phyloP scores from a whole-genome alignment of 2,888 invertebrate genomes.

The Caenorhabditis zanzibari region DNA sequence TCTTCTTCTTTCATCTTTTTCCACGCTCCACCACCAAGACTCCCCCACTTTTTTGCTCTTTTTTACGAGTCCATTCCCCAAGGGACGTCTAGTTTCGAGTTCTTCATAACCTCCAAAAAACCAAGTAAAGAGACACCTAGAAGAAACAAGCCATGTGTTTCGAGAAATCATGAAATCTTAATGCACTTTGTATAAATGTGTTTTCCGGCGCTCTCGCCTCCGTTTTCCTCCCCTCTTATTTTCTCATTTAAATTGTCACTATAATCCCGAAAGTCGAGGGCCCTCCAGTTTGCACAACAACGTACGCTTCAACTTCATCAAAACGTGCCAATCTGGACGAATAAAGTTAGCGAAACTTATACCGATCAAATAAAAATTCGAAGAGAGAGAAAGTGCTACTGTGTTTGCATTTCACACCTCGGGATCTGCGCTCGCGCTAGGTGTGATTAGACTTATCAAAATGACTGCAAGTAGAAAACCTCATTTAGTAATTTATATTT shows the following conservation, averaged over 20 bases:
- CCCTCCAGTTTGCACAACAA: constrained; percentile 45
- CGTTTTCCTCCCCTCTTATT: constrained; percentile 1
- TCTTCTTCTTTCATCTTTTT: constrained; percentile 16
- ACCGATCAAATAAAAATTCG: constrained; percentile 49
- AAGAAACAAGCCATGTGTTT: background rate
- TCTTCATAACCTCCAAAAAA: constrained; percentile 10
- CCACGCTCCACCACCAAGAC: background rate
- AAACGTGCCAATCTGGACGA: constrained; percentile 56
- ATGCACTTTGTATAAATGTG: constrained; percentile 42
- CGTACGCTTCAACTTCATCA: constrained; percentile 49
- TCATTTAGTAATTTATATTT: constrained; percentile 33
- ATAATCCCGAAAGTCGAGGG: constrained; percentile 2
- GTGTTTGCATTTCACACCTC: constrained; percentile 62
- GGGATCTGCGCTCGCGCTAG: constrained; percentile 16
- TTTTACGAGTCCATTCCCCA: constrained; percentile 29
- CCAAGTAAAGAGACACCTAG: constrained; percentile 18
- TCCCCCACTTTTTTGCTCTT: constrained; percentile 37
- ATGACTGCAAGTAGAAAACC: constrained; percentile 22
- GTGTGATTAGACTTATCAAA: constrained; percentile 54
- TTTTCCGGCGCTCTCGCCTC: constrained; percentile 24
- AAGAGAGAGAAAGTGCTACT: constrained; percentile 26
- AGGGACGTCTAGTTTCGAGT: constrained; percentile 8
- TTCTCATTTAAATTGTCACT: constrained; percentile 10
- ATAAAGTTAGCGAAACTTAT: constrained; percentile 25
- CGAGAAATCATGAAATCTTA: constrained; percentile 36